phyloP scores from a whole-genome alignment of 2,113 vertebrate species.

The Psittacula cyanocephala region DNA sequence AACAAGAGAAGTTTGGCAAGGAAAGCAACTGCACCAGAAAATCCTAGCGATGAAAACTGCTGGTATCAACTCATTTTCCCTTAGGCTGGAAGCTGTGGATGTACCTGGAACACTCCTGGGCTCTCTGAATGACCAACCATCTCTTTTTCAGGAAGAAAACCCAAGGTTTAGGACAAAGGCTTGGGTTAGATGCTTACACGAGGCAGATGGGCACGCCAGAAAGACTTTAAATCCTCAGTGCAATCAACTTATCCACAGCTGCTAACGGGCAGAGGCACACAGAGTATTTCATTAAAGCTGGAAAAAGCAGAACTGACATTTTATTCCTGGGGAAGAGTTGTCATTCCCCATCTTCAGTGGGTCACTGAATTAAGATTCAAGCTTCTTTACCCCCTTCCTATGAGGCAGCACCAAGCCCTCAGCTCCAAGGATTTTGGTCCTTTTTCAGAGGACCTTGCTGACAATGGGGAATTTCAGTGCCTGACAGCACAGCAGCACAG shows the following conservation, averaged over 20 bases:
- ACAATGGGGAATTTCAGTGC: not conserved
- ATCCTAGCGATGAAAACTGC: not conserved
- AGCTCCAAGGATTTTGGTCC: not conserved
- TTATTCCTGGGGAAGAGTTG: not conserved
- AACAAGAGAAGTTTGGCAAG: not conserved
- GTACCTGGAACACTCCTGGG: not conserved
- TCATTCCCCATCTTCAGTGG: not conserved
- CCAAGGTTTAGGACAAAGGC: not conserved
- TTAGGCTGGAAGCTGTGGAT: not conserved
- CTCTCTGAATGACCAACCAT: rapidly evolving
- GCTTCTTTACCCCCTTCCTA: not conserved
- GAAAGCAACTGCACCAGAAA: not conserved
- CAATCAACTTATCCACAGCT: not conserved
- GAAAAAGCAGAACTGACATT: not conserved
- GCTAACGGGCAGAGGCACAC: not conserved
- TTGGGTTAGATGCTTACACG: not conserved
- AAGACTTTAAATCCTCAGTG: not conserved
- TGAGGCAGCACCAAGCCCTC: rapidly evolving
- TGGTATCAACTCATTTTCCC: not conserved
- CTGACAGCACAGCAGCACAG: rapidly evolving
- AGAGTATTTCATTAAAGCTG: not conserved
- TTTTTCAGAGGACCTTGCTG: not conserved
- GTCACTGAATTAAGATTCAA: not conserved
- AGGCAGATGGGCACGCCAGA: not conserved
- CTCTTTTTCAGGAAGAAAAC: not conserved